Evolutionary conservation across 2,888 invertebrate genomes (phyloP).

Genomic region (Mylabris sibirica): DNA sequence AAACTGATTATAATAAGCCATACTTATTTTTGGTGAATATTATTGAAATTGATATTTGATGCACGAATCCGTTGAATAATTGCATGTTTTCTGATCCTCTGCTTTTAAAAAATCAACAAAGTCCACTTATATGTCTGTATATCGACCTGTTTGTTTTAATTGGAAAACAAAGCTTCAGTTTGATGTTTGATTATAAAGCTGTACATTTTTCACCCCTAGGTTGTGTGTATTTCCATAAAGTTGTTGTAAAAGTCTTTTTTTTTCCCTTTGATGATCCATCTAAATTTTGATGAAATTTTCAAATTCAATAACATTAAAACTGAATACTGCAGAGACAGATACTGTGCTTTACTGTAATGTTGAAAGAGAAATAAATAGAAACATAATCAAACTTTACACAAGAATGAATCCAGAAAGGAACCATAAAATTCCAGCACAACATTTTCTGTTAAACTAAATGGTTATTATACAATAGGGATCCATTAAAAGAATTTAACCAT

Average conservation of each 20-base stretch:
- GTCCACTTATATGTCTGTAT: too few relatives aligned
- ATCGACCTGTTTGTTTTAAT: too few relatives aligned
- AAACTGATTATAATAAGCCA: too few relatives aligned
- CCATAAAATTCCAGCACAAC: slow-evolving; percentile 26
- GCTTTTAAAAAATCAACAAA: too few relatives aligned
- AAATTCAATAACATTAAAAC: background rate
- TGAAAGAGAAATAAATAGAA: slow-evolving; percentile 12
- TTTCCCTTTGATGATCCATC: background rate
- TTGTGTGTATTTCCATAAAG: background rate
- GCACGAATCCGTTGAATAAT: too few relatives aligned
- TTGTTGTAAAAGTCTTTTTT: background rate
- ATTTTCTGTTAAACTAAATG: slow-evolving; percentile 30
- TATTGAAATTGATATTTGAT: too few relatives aligned
- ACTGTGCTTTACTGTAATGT: background rate
- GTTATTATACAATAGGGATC: slow-evolving; percentile 32
- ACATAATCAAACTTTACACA: slow-evolving; percentile 23
- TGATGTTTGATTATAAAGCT: too few relatives aligned
- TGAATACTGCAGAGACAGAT: background rate
- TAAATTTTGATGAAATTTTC: background rate
- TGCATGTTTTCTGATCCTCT: too few relatives aligned
- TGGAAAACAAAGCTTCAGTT: too few relatives aligned
- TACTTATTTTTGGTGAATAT: too few relatives aligned
- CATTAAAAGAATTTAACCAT: slow-evolving; percentile 27
- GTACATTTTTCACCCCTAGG: too few relatives aligned
- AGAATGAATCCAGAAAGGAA: slow-evolving; percentile 33